Conservation (phyloP, 2,888 invertebrate genomes). For the Drosophila stalkeri region DNA sequence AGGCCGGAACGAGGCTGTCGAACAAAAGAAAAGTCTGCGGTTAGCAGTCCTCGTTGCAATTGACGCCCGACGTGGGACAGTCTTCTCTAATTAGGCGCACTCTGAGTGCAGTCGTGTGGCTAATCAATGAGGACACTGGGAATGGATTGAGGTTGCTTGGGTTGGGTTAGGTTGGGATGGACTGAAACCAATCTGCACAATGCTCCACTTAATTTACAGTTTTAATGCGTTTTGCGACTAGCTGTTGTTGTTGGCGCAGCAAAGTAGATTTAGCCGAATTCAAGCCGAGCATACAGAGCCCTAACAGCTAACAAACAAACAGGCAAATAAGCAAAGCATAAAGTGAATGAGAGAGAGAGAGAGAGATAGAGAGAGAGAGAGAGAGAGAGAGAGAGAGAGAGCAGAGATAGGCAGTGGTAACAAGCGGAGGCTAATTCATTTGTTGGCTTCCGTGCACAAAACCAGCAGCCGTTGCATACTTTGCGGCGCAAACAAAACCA, state of each 20-base stretch:
- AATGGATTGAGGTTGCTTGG: not conserved
- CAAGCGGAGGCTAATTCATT: constrained; percentile 68
- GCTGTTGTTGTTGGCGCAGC: constrained; percentile 59
- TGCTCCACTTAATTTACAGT: constrained; percentile 77
- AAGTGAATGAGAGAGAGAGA: not conserved
- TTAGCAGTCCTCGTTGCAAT: constrained; percentile 40
- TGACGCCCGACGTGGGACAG: constrained; percentile 36
- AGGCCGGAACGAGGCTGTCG: constrained; percentile 20
- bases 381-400: no score
- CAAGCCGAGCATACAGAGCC: constrained; percentile 14
- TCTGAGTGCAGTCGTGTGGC: constrained; percentile 64
- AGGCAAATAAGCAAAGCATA: constrained; percentile 47
- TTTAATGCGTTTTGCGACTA: constrained; percentile 77
- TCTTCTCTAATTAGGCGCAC: constrained; percentile 63
- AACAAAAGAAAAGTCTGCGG: constrained; percentile 49
- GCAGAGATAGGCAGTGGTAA: constrained; percentile 40
- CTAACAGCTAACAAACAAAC: constrained; percentile 23
- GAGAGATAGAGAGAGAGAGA: no score
- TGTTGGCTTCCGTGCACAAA: constrained; percentile 53
- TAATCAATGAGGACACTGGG: constrained; percentile 47
- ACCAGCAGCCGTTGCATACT: constrained; percentile 80
- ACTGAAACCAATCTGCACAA: constrained; percentile 51
- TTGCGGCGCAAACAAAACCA: constrained; percentile 79
- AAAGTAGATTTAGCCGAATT: constrained; percentile 52
- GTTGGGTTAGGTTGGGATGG: not conserved